Conservation (phyloP, 1,140 invertebrate species). For the Steinernema khuongi region DNA sequence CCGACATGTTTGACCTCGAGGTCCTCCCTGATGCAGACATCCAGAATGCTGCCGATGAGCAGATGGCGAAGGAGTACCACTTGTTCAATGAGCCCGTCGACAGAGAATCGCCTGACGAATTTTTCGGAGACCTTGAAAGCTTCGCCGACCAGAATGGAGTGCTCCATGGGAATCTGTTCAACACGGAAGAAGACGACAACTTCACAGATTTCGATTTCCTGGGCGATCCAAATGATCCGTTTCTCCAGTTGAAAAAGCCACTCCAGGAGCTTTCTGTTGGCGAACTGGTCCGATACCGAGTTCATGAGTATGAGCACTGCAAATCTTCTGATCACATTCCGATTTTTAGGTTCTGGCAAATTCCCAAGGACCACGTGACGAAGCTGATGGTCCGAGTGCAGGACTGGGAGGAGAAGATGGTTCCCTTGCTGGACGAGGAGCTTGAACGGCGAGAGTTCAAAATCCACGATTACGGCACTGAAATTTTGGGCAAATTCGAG, state of each 20-base stretch:
- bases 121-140: background rate
- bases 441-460: background rate
- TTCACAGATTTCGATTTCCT: background rate
- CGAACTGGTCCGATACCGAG: background rate
- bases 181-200: background rate
- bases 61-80: background rate
- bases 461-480: constrained; percentile 13
- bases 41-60: background rate
- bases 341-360: constrained; percentile 13
- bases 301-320: constrained; percentile 7
- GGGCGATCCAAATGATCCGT: background rate
- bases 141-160: background rate
- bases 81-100: background rate
- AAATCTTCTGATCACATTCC: background rate
- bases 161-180: background rate
- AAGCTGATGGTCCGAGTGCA: constrained; percentile 15
- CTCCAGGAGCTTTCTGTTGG: background rate
- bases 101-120: background rate
- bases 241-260: background rate
- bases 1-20: background rate
- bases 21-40: background rate
- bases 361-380: background rate
- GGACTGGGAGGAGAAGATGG: constrained; percentile 18
- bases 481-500: constrained; percentile 5
- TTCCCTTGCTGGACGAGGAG: background rate